Conservation (phyloP, 2,113 vertebrate genomes). For the Protomyctophum bolini region DNA sequence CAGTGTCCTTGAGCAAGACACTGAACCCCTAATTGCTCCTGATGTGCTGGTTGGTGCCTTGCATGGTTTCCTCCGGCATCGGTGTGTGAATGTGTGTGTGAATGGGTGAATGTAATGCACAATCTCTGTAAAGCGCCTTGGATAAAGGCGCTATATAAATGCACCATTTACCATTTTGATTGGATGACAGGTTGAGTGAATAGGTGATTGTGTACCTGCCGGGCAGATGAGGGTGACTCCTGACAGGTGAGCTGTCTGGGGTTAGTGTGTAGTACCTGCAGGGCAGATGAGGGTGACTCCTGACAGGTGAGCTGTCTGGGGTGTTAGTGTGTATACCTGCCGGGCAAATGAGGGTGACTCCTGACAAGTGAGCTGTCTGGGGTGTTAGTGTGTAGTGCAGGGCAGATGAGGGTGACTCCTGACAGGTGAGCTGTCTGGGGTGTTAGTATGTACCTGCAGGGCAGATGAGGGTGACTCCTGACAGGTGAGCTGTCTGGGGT, state of each 20-base stretch:
- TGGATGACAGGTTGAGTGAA: too few relatives aligned
- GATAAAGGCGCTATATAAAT: too few relatives aligned
- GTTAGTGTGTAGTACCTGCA: slow-evolving; percentile 81
- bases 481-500: slow-evolving; percentile 70
- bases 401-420: slow-evolving; percentile 86
- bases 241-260: slow-evolving; percentile 73
- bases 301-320: slow-evolving; percentile 73
- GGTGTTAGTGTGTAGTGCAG: slow-evolving; percentile 77
- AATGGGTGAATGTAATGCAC: too few relatives aligned
- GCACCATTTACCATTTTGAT: too few relatives aligned
- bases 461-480: slow-evolving; percentile 85
- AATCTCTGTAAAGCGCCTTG: too few relatives aligned
- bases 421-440: slow-evolving; percentile 72
- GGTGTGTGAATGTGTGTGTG: too few relatives aligned
- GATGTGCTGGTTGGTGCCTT: too few relatives aligned
- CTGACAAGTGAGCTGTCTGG: slow-evolving; percentile 74
- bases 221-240: slow-evolving; percentile 87
- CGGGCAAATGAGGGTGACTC: slow-evolving; percentile 86
- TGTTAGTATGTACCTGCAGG: slow-evolving; percentile 82
- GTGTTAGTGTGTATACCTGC: slow-evolving; percentile 79
- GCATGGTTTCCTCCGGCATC: too few relatives aligned
- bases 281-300: slow-evolving; percentile 87
- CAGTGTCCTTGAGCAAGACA: too few relatives aligned
- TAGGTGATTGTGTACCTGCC: slow-evolving; percentile 75
- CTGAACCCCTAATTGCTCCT: too few relatives aligned